Percentiles rank a stretch among this genome's conserved stretches.
phyloP scores from a whole-genome alignment of 2,888 invertebrate genomes.

The Protodeltote pygarga region DNA sequence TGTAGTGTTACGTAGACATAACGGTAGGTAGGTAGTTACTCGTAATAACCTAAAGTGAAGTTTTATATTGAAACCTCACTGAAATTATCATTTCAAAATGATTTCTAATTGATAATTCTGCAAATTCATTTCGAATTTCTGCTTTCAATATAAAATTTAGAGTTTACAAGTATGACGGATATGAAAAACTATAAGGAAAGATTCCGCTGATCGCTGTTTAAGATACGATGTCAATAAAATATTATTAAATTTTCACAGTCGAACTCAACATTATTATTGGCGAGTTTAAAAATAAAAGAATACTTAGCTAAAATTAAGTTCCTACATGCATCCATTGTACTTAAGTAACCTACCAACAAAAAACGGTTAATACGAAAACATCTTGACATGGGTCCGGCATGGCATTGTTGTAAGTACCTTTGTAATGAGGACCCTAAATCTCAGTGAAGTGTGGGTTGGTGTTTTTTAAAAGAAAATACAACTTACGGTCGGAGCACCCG shows the following conservation, averaged over 20 bases:
- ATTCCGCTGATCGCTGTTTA: too few species aligned
- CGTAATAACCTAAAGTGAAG: too few species aligned
- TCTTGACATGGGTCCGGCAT: slow-evolving; percentile 61
- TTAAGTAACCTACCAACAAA: slow-evolving; percentile 34
- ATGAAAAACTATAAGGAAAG: too few species aligned
- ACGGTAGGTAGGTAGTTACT: too few species aligned
- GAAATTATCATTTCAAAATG: too few species aligned
- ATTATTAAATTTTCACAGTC: slow-evolving; percentile 25
- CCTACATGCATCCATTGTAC: slow-evolving; percentile 21
- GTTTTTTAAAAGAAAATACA: slow-evolving; percentile 43
- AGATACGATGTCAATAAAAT: slow-evolving; percentile 11
- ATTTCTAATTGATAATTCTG: too few species aligned
- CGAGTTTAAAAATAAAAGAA: slow-evolving; percentile 11
- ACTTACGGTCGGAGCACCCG: slow-evolving; percentile 85
- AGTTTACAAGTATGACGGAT: too few species aligned
- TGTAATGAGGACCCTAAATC: slow-evolving; percentile 52
- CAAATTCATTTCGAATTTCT: too few species aligned
- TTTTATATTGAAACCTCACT: too few species aligned
- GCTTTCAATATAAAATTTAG: too few species aligned
- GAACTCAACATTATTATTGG: too few species aligned
- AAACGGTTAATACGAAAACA: slow-evolving; percentile 57
- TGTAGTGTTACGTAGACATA: too few species aligned
- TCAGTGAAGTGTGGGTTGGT: slow-evolving; percentile 41
- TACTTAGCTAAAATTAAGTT: slow-evolving; percentile 29
- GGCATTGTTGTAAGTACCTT: slow-evolving; percentile 52